Conservation (phyloP, 1,140 invertebrate genomes). For the Euura lappo region DNA sequence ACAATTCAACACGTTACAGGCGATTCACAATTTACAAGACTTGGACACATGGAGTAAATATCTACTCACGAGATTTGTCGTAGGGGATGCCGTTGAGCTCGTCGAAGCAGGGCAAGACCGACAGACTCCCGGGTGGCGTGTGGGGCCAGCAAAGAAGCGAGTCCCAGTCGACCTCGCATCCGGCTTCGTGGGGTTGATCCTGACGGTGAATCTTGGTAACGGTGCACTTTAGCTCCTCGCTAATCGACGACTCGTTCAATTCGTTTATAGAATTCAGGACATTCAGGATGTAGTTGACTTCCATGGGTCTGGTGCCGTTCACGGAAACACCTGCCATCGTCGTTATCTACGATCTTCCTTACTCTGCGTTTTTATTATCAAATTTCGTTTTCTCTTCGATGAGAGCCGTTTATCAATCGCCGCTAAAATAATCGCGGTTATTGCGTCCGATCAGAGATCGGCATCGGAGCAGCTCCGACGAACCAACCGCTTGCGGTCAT, state of each 20-base stretch:
- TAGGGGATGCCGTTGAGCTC: conserved; percentile 79
- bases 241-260: conserved; percentile 37
- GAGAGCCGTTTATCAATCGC: no score
- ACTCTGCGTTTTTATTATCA: no score
- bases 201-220: conserved; percentile 26
- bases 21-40: no score
- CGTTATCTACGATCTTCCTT: no score
- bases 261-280: conserved; percentile 41
- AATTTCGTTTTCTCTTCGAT: no score
- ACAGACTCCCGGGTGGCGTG: conserved; percentile 67
- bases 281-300: conserved; percentile 39
- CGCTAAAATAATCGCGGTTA: no score
- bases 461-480: no score
- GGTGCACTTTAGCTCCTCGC: conserved; percentile 35
- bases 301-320: conserved; percentile 25
- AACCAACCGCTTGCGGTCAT: not conserved
- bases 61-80: conserved; percentile 70
- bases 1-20: no score
- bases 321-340: not conserved
- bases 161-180: conserved; percentile 71
- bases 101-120: conserved; percentile 74
- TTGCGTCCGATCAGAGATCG: no score
- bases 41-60: no score
- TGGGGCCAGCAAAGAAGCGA: conserved; percentile 80
- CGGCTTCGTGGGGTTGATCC: conserved; percentile 35